These are phyloP conservation scores for Thinocorus orbignyianus DNA, from an alignment of 2,113 vertebrate species.

Conservation along the genomic window DNA sequence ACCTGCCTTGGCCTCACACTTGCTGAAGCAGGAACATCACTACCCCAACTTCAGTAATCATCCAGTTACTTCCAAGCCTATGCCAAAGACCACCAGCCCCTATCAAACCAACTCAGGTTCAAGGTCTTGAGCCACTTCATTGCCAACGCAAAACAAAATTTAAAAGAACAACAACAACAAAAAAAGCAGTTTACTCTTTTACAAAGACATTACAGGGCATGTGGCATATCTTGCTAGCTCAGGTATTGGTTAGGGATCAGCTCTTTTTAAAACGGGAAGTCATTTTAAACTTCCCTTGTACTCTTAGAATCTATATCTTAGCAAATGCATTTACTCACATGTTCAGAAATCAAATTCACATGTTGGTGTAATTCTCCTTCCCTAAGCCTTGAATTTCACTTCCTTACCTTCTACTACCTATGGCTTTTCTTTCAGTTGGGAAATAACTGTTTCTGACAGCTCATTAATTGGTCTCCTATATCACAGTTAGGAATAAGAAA, in stretches of 20 bases:
- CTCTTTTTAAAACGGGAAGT: not conserved
- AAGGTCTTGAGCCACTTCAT: not conserved
- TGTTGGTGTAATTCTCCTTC: not conserved
- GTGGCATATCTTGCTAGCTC: not conserved
- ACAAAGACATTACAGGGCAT: not conserved
- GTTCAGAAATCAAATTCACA: not conserved
- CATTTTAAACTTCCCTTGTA: not conserved
- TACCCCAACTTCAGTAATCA: not conserved
- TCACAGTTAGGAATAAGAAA: not conserved
- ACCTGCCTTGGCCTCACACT: not conserved
- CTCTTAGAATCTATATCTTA: not conserved
- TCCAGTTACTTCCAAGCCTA: not conserved
- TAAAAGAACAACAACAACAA: rapidly evolving
- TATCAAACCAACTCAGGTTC: not conserved
- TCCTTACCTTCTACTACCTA: not conserved
- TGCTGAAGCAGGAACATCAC: not conserved
- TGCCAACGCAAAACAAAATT: not conserved
- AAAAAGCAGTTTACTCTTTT: not conserved
- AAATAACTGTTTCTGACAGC: constrained; percentile 29
- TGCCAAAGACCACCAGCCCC: not conserved
- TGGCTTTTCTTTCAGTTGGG: not conserved
- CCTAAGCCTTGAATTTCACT: not conserved
- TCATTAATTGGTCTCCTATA: constrained; percentile 14
- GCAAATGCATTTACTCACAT: not conserved
- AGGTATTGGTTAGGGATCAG: not conserved